Evolutionary conservation across 2,113 vertebrate genomes (phyloP), one percentile per base, ranked within the genome.

Genomic region (Perognathus longimembris): DNA sequence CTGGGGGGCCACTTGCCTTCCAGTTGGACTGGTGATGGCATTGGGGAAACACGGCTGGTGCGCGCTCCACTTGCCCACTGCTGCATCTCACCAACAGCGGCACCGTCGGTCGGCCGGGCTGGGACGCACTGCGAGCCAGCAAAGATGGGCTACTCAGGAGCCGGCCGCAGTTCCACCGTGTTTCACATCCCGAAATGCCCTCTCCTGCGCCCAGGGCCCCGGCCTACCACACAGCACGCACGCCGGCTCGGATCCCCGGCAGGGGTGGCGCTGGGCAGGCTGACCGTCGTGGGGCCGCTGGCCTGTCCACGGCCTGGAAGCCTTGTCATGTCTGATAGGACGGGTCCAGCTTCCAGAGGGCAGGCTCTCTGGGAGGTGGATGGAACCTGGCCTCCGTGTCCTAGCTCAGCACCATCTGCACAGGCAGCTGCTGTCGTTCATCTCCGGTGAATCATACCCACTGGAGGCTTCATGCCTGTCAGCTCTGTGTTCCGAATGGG

Each of bases 291-390:
- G 57, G 63, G 63, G 4, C 74, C 26, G 38, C 32, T 15, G 95
- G 93, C 79, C 88, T 93, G 40, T 64, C 69, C 38, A 21, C 34
- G 92, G 45, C 89, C 95, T 89, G 91, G 91, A 95, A 97, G 71
- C 57, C 71, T 84, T 90, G 77, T 87, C 57, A 24, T 92, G 59
- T 92, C 81, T 94, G 83, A 90, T 82, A 70, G 42, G 84, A 66
- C 36, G 69, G 50, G 40, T 85, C 87, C 1, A 24, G 50, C 95
- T 94, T 95, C 94, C 87, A 94, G 71, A 85, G 89, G 34, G 77
- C 87, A 94, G 45, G 2, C 69, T 93, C 45, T 86, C 84, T 85
- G 84, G 85, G 71, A 92, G 84, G 94, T 94, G 74, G 73, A 67
- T 82, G 77, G 93, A 93, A 85, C 93, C 57, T 93, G 50, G 84